Evolutionary conservation across 1,140 invertebrate species (phyloP).

Genomic region (Dreissena rostriformis): DNA sequence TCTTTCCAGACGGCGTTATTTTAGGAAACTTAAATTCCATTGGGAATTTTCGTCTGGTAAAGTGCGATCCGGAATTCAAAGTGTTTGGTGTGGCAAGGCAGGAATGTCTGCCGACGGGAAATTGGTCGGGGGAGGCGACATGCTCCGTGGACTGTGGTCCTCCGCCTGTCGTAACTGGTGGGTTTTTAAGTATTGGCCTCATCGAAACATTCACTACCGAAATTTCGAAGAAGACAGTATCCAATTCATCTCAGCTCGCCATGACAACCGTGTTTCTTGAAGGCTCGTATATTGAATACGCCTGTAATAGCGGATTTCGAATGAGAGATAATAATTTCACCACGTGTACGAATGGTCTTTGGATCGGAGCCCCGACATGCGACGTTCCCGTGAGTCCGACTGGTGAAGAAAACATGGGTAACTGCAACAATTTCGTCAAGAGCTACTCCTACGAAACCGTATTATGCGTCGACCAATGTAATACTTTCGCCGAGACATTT

Average conservation of each 20-base stretch:
- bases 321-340: neutral
- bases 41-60: neutral
- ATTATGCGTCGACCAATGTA: neutral
- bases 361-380: constrained; percentile 7
- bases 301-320: neutral
- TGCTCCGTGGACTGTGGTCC: neutral
- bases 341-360: constrained; percentile 22
- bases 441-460: constrained; percentile 16
- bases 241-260: too few relatives aligned
- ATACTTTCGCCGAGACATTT: constrained; percentile 8
- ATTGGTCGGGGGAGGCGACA: neutral
- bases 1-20: neutral
- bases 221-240: too few relatives aligned
- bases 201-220: neutral
- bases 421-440: too few relatives aligned
- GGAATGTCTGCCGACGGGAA: constrained; percentile 5
- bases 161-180: neutral
- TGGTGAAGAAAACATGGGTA: too few relatives aligned
- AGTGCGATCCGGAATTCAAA: neutral
- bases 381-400: too few relatives aligned
- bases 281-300: constrained; percentile 17
- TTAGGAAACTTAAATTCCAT: constrained; percentile 33
- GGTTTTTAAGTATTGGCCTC: neutral
- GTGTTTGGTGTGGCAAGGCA: neutral
- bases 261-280: neutral